A percentile compares a stretch with the other conserved stretches of the same genome.
These are phyloP conservation scores for Bergia puertoricense DNA, from an alignment of 92 coral and sea anemone species.

Conservation along the genomic window DNA sequence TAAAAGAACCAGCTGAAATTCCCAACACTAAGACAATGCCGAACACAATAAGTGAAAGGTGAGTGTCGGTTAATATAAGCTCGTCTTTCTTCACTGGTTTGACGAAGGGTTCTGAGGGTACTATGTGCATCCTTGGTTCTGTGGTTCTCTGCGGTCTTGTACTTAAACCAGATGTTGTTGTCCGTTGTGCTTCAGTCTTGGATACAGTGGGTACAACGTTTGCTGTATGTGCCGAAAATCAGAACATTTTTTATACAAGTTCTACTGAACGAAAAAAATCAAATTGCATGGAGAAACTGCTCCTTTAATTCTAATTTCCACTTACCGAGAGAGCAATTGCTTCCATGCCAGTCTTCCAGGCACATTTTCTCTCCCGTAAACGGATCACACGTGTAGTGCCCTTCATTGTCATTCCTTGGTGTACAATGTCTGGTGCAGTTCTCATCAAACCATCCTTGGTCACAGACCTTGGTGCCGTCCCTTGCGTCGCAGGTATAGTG, in stretches of 20 bases:
- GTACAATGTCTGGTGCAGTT: slow-evolving; percentile 50
- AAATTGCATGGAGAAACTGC: background rate
- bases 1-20: background rate
- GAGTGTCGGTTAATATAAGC: slow-evolving; percentile 19
- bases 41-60: slow-evolving; percentile 33
- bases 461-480: slow-evolving; percentile 42
- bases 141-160: background rate
- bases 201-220: background rate
- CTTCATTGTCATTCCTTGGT: slow-evolving; percentile 18
- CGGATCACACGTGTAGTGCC: slow-evolving; percentile 49
- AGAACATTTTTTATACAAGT: background rate
- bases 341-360: slow-evolving; percentile 48
- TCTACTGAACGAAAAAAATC: background rate
- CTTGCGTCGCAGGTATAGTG: slow-evolving; percentile 33
- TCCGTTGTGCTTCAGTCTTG: background rate
- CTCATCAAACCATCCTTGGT: slow-evolving; percentile 37
- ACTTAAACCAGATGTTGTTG: background rate
- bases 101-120: background rate
- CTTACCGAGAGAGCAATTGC: slow-evolving; percentile 40
- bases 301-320: background rate
- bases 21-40: slow-evolving; percentile 11
- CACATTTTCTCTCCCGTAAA: slow-evolving; percentile 43
- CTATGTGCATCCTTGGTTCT: background rate
- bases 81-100: background rate
- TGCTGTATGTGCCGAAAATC: background rate